Percentiles rank a stretch among this genome's conserved stretches.
phyloP scores from a whole-genome alignment of 2,888 invertebrate genomes.

The Drosophila quinaria region DNA sequence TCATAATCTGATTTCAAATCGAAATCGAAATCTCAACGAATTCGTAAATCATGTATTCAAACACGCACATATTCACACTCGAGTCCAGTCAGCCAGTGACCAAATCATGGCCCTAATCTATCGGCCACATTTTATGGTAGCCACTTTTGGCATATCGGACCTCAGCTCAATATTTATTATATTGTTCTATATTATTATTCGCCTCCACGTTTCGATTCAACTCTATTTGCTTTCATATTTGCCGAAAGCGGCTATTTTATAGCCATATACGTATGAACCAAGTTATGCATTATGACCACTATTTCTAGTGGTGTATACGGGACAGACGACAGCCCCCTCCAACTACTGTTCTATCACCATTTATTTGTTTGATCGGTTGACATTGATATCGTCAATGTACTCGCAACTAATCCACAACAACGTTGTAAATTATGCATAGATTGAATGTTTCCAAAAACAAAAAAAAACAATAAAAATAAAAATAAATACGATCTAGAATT shows the following conservation, averaged over 20 bases:
- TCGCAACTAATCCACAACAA: conserved; percentile 36
- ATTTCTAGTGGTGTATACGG: conserved; percentile 8
- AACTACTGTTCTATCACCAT: conserved; percentile 59
- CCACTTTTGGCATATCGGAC: conserved; percentile 70
- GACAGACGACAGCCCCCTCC: conserved; percentile 11
- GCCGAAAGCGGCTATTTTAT: conserved; percentile 71
- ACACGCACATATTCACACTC: conserved; percentile 1
- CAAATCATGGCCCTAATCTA: conserved; percentile 79
- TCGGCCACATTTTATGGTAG: conserved; percentile 60
- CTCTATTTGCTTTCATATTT: conserved; percentile 71
- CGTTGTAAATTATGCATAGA: conserved; percentile 50
- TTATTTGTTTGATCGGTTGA: conserved; percentile 40
- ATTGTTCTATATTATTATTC: conserved; percentile 52
- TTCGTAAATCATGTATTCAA: conserved; percentile 69
- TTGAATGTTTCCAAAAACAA: conserved; percentile 15
- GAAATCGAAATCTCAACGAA: conserved; percentile 67
- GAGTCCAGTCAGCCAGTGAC: conserved; percentile 44
- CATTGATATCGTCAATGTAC: conserved; percentile 37
- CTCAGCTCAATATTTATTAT: conserved; percentile 65
- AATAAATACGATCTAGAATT: conserved; percentile 3
- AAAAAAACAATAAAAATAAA: not conserved
- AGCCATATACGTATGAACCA: conserved; percentile 20
- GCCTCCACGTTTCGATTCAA: conserved; percentile 8
- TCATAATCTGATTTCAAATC: conserved; percentile 48
- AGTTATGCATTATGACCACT: conserved; percentile 27